Conservation (phyloP, 2,113 vertebrate species). For the Hylia prasina region DNA sequence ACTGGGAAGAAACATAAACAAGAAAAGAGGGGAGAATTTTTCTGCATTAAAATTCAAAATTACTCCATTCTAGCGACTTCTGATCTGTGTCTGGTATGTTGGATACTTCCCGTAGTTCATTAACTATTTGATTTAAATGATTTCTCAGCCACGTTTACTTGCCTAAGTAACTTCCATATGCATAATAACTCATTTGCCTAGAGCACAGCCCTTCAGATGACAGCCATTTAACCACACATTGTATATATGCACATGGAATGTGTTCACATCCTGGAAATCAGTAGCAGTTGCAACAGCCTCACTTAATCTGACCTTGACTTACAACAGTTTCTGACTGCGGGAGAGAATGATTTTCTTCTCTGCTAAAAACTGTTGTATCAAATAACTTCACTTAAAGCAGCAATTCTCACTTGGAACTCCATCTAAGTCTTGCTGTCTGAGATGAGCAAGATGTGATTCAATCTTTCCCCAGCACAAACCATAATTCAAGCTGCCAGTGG, state of each 20-base stretch:
- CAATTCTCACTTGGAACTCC: not conserved
- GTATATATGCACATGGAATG: accelerated
- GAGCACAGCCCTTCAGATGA: not conserved
- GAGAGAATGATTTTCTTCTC: not conserved
- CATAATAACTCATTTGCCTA: not conserved
- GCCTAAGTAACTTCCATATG: not conserved
- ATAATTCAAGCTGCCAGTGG: not conserved
- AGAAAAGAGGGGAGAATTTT: not conserved
- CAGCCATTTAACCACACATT: not conserved
- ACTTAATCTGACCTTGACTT: not conserved
- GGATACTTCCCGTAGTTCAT: not conserved
- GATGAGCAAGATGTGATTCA: not conserved
- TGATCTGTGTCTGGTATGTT: not conserved
- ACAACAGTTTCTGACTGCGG: not conserved
- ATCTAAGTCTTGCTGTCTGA: not conserved
- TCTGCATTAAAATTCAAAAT: not conserved
- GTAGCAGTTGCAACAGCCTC: not conserved
- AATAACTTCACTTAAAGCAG: not conserved
- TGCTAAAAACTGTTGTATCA: not conserved
- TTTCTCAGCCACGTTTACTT: not conserved
- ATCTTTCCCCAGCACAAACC: not conserved
- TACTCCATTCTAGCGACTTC: not conserved
- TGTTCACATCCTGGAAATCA: not conserved
- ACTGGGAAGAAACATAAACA: not conserved
- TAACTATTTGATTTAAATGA: not conserved